Base-by-base conservation (phyloP, 2,888 invertebrate genomes). In the Carterocephalus palaemon region DNA sequence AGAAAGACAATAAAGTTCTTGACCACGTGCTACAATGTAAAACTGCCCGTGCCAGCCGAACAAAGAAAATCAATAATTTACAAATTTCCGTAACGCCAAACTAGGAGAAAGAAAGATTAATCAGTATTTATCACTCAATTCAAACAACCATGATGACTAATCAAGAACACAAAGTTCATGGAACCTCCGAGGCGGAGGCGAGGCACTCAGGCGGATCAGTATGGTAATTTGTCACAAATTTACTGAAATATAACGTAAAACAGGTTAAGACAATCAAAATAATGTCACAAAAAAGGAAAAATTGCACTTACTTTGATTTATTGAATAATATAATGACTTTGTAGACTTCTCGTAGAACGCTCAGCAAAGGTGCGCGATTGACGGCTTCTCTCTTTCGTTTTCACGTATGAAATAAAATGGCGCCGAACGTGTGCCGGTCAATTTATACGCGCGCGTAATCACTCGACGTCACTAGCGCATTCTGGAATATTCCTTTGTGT, bases 311-410 rank as follows among this genome's bases (percentile, higher is more conserved):
- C 84, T 65, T 71, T 75, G 65, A 70, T 55, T 62, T 62, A 53
- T 53, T 58, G 62, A 58, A 52, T 59, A 57, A 62, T 59, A 62
- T 8, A n/a, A 29, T 8, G 65, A 60, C 51, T 64, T 62, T 61
- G 62, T 56, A 64, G 71, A 74, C 71, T 67, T 72, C 67, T 67
- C 64, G 71, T 65, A 67, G 74, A 70, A 69, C 75, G 70, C 81
- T 84, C 76, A 71, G 81, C 74, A 76, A 77, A 74, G 56, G 83
- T 84, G 85, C 83, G 77, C 84, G 83, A 83, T 79, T 78, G 80
- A 75, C 82, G 81, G 81, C 71, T 79, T 80, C 80, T 72, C 66
- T n/a, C n/a, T n/a, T n/a, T n/a, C n/a, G n/a, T n/a, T n/a, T 67
- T 72, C 68, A 67, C 62, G 69, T 76, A n/a, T n/a, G n/a, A n/a